Percentiles rank a stretch among this genome's conserved stretches.
Conservation (phyloP, 2,888 invertebrate species). For the Keiferia lycopersicella region DNA sequence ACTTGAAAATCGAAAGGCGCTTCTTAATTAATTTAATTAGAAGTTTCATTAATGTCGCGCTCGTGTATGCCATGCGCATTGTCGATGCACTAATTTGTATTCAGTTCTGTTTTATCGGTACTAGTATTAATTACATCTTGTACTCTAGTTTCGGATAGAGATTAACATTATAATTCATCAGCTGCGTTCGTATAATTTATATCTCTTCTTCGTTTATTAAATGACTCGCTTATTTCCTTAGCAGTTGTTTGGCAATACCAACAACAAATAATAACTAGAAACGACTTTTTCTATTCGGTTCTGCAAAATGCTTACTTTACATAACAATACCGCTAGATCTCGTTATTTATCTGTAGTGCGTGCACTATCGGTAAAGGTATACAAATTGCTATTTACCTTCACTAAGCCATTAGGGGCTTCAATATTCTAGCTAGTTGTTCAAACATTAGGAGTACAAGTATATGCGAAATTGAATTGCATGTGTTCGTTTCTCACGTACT, state of each 20-base stretch:
- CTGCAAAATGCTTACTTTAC: neutral
- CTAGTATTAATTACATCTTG: neutral
- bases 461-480: constrained; percentile 31
- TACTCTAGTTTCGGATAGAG: neutral
- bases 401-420: constrained; percentile 21
- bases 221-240: too few relatives aligned
- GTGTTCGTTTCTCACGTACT: constrained; percentile 28
- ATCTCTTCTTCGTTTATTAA: neutral
- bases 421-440: constrained; percentile 25
- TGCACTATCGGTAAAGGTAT: constrained; percentile 5
- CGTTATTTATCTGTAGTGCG: neutral
- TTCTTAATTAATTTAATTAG: constrained; percentile 59
- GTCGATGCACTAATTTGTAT: constrained; percentile 38
- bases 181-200: too few relatives aligned
- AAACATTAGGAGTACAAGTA: constrained; percentile 29
- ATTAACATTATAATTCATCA: neutral
- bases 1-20: constrained; percentile 71
- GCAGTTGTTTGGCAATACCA: too few relatives aligned
- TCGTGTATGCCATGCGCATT: constrained; percentile 39
- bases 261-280: too few relatives aligned
- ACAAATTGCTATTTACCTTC: neutral
- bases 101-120: neutral
- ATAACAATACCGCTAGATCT: neutral
- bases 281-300: too few relatives aligned
- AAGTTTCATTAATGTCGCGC: constrained; percentile 46